phyloP scores from a whole-genome alignment of 2,888 invertebrate genomes.

The Aphidoletes aphidimyza region DNA sequence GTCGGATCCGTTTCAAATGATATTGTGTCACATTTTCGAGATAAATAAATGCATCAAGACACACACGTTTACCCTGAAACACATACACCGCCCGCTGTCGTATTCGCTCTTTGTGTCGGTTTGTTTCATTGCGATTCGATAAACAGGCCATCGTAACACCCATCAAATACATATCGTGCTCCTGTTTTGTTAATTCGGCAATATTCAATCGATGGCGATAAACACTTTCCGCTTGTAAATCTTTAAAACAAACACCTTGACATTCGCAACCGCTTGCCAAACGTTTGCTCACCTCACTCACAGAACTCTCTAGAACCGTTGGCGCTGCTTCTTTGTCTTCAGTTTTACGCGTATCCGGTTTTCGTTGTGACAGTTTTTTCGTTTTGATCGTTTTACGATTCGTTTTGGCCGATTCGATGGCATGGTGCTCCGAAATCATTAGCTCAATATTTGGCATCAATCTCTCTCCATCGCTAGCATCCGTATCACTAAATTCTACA shows the following conservation, averaged over 20 bases:
- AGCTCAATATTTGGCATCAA: background rate
- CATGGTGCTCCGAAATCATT: background rate
- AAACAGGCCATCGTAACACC: slow-evolving; percentile 85
- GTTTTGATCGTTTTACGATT: background rate
- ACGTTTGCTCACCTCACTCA: slow-evolving; percentile 75
- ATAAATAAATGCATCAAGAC: slow-evolving; percentile 81
- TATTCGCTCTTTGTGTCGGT: slow-evolving; percentile 77
- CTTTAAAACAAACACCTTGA: slow-evolving; percentile 80
- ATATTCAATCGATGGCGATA: slow-evolving; percentile 81
- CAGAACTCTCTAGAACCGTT: slow-evolving; percentile 73
- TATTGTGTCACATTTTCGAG: slow-evolving; percentile 84
- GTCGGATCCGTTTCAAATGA: slow-evolving; percentile 79
- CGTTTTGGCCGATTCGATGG: background rate
- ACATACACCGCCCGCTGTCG: slow-evolving; percentile 80
- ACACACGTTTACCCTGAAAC: slow-evolving; percentile 81
- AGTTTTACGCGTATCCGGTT: background rate
- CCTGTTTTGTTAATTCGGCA: slow-evolving; percentile 81
- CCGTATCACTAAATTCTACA: slow-evolving; percentile 50
- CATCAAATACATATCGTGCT: slow-evolving; percentile 87
- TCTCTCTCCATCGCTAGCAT: background rate
- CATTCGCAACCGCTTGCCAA: slow-evolving; percentile 81
- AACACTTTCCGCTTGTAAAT: slow-evolving; percentile 79
- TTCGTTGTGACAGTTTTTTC: slow-evolving; percentile 58
- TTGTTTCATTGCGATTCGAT: slow-evolving; percentile 73
- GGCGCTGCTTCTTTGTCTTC: slow-evolving; percentile 55